These are phyloP conservation scores for Rhagophthalmus giganteus DNA, from an alignment of 2,888 invertebrate species.

Conservation along the genomic window DNA sequence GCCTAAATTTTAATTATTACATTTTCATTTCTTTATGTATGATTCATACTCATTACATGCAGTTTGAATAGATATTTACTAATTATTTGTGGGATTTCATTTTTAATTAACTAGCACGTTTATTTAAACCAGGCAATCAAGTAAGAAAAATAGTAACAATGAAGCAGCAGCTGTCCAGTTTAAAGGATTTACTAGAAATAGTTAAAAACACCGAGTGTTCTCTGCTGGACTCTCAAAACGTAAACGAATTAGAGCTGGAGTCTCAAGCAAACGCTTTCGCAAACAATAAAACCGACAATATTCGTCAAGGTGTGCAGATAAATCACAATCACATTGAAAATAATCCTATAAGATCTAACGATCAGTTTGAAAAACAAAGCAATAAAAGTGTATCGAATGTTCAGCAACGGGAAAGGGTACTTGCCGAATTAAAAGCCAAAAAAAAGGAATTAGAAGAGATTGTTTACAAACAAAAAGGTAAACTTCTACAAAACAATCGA, in stretches of 20 bases:
- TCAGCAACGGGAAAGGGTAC: conserved; percentile 60
- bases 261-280: conserved; percentile 31
- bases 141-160: conserved; percentile 52
- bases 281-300: conserved; percentile 45
- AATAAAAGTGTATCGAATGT: conserved; percentile 52
- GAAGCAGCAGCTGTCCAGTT: conserved; percentile 53
- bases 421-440: conserved; percentile 65
- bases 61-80: too few species aligned
- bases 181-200: conserved; percentile 54
- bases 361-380: conserved; percentile 46
- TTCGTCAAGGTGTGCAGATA: conserved; percentile 41
- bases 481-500: neutral
- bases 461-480: conserved; percentile 64
- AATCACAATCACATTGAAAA: conserved; percentile 35
- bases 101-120: too few species aligned
- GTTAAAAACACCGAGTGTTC: conserved; percentile 49
- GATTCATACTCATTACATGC: too few species aligned
- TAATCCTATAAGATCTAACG: conserved; percentile 38
- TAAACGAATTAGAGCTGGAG: conserved; percentile 35
- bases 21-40: too few species aligned
- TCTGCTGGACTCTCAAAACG: conserved; percentile 34
- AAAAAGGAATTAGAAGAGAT: conserved; percentile 67
- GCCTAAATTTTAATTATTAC: conserved; percentile 24
- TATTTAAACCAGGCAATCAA: conserved; percentile 47
- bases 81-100: too few species aligned